A percentile compares a stretch with the other conserved stretches of the same genome.
Evolutionary conservation across 2,113 vertebrate genomes (phyloP).

Genomic region (Semicossyphus pulcher): DNA sequence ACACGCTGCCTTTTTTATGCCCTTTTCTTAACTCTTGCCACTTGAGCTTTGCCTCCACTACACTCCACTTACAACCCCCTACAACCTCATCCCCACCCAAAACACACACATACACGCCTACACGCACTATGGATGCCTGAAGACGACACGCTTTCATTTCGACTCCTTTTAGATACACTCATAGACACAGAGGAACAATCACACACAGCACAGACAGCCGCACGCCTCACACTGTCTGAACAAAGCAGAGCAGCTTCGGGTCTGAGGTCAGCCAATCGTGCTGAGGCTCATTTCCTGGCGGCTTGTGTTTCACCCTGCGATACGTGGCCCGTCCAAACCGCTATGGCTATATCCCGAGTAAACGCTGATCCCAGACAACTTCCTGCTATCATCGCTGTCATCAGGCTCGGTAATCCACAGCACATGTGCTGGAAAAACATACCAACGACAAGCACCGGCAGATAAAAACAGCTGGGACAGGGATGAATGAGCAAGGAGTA

Average conservation of each 20-base stretch:
- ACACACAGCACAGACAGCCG: slow-evolving; percentile 27
- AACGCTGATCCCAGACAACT: slow-evolving; percentile 46
- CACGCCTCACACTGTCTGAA: slow-evolving; percentile 61
- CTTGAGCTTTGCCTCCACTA: neutral
- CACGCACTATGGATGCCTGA: too few relatives aligned
- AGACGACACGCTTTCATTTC: neutral
- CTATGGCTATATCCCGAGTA: slow-evolving; percentile 2
- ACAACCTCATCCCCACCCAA: too few relatives aligned
- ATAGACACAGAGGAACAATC: neutral
- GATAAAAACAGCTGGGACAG: slow-evolving; percentile 55
- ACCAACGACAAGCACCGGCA: slow-evolving; percentile 27
- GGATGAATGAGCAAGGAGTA: slow-evolving; percentile 46
- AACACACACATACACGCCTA: neutral
- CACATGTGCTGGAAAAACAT: slow-evolving; percentile 54
- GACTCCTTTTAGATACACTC: neutral
- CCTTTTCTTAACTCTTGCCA: slow-evolving; percentile 17
- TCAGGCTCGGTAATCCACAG: slow-evolving; percentile 41
- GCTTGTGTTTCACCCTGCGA: slow-evolving; percentile 47
- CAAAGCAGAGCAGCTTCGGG: slow-evolving; percentile 24
- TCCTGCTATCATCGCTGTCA: slow-evolving; percentile 46
- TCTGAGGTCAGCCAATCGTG: slow-evolving; percentile 34
- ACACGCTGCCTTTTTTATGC: slow-evolving; percentile 13
- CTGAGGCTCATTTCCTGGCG: slow-evolving; percentile 48
- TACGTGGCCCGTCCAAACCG: slow-evolving; percentile 27
- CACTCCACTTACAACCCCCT: neutral